Evolutionary conservation across 2,797 vertebrate genomes (phyloP).

Genomic region (Streptopelia turtur): DNA sequence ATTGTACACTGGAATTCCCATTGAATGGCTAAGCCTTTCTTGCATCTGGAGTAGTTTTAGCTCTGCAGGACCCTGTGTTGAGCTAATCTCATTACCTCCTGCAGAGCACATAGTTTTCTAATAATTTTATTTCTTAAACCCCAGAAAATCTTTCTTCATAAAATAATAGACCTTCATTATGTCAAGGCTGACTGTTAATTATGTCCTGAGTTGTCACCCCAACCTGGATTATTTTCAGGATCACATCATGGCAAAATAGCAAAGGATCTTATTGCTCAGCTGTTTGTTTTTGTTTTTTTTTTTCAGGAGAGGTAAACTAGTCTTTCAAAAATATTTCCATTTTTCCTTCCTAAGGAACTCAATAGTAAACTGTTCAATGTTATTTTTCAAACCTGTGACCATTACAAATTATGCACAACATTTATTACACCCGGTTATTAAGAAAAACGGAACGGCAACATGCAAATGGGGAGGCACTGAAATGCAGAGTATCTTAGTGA

Average conservation of each 20-base stretch:
- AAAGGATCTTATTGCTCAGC: neutral
- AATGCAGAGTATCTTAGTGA: neutral
- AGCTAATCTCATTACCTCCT: slow-evolving; percentile 62
- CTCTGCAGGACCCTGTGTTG: slow-evolving; percentile 26
- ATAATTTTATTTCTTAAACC: slow-evolving; percentile 62
- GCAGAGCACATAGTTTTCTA: slow-evolving; percentile 59
- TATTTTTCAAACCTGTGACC: neutral
- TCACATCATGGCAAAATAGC: slow-evolving; percentile 8
- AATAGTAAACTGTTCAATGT: neutral
- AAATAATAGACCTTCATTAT: slow-evolving; percentile 55
- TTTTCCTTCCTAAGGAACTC: neutral
- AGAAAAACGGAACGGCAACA: neutral
- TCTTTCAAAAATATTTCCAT: neutral
- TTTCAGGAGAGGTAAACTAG: slow-evolving; percentile 14
- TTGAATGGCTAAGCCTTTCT: slow-evolving; percentile 17
- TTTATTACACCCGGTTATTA: neutral
- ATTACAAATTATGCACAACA: neutral
- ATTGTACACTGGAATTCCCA: slow-evolving; percentile 40
- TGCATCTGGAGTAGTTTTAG: slow-evolving; percentile 56
- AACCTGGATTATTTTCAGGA: slow-evolving; percentile 53
- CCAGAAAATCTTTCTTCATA: slow-evolving; percentile 40
- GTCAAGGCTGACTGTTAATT: slow-evolving; percentile 43
- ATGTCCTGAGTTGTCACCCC: slow-evolving; percentile 27
- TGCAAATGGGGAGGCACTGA: neutral
- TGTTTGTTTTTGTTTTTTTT: neutral